These are phyloP conservation scores for Phataginus tricuspis DNA, from an alignment of 2,797 vertebrate species.

Conservation along the genomic window DNA sequence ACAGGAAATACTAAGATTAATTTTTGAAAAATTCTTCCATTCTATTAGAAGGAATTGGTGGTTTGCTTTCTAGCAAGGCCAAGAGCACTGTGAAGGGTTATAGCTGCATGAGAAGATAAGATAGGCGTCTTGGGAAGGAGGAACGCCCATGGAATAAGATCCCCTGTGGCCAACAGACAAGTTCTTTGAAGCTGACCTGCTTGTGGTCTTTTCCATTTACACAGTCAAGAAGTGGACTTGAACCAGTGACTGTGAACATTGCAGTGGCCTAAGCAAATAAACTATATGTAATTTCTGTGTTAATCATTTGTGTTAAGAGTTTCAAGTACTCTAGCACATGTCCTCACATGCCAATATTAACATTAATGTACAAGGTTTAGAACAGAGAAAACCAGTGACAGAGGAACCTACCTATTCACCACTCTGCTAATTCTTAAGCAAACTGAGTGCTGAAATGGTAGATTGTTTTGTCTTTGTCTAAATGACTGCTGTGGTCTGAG, in stretches of 20 bases:
- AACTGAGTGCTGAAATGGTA: background rate
- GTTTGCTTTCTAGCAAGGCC: constrained; percentile 22
- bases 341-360: background rate
- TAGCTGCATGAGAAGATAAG: background rate
- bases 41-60: background rate
- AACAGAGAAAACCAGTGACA: background rate
- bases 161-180: background rate
- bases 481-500: background rate
- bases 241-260: background rate
- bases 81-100: background rate
- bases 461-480: background rate
- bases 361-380: background rate
- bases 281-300: background rate
- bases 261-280: background rate
- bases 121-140: background rate
- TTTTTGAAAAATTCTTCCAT: background rate
- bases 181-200: background rate
- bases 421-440: background rate
- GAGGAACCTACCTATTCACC: background rate
- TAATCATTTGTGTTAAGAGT: background rate
- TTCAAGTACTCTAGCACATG: background rate
- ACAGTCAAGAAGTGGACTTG: background rate
- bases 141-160: background rate
- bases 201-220: background rate
- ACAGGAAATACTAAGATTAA: background rate